These are phyloP conservation scores for Menidia beryllina DNA, from an alignment of 2,113 vertebrate genomes.

Conservation along the genomic window DNA sequence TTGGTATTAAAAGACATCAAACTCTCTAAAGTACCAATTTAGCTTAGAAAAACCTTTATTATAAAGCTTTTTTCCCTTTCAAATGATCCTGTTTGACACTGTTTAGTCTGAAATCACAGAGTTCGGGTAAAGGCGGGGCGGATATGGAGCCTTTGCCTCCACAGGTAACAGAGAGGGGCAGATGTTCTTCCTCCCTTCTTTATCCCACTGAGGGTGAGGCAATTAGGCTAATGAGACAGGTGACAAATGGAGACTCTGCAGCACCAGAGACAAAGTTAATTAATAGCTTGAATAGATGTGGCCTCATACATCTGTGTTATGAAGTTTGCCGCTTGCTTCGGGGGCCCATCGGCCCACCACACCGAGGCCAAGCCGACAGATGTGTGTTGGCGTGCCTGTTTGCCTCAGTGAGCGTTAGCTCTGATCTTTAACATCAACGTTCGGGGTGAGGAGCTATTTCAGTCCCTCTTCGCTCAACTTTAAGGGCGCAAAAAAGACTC, in stretches of 20 bases:
- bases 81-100: neutral
- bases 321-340: constrained; percentile 15
- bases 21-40: too few species aligned
- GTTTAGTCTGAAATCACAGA: neutral
- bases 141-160: constrained; percentile 12
- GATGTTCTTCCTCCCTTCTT: constrained; percentile 52
- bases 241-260: constrained; percentile 67
- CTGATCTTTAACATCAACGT: constrained; percentile 26
- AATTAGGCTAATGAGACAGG: constrained; percentile 66
- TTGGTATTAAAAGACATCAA: too few species aligned
- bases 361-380: constrained; percentile 4
- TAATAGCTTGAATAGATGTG: constrained; percentile 65
- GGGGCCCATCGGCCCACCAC: constrained; percentile 26
- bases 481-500: neutral
- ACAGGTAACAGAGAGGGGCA: constrained; percentile 40
- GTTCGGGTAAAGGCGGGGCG: neutral
- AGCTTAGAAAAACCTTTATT: too few species aligned
- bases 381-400: neutral
- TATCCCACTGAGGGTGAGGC: constrained; percentile 36
- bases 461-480: constrained; percentile 25
- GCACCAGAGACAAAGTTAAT: constrained; percentile 56
- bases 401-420: neutral
- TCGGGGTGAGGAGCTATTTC: neutral
- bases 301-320: constrained; percentile 27
- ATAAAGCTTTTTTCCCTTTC: too few species aligned